Evolutionary conservation across 1,140 invertebrate genomes (phyloP), one percentile per base, ranked within the genome.

Genomic region (Zophobas atratus): DNA sequence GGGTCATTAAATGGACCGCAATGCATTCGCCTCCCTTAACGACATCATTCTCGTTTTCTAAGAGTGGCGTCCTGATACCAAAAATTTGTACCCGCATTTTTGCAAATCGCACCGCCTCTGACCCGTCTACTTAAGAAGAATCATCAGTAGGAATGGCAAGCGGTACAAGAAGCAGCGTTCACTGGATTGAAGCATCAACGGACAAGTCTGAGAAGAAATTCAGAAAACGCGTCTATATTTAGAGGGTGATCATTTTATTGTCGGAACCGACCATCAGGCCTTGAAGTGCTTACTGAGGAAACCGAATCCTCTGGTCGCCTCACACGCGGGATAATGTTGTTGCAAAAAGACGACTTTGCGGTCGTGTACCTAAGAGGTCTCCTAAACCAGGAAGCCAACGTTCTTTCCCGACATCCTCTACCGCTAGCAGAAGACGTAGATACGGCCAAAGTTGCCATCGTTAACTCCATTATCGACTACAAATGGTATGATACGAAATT

Each of bases 311-410:
- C 43, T 51, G 79, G 77, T 41, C 34, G 80, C 77, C 36, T 84
- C 39, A 76, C 67, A 34, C 77, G 70, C 33, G 87, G 74, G 72
- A 39, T 63, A 1, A 38, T 81, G 2, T 6, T 72, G 36, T 73
- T 90, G 1, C 88, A 89, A 82, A 75, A 79, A 76, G 74, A 63
- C 55, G 77, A 81, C 53, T 79, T 78, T 41, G 63, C 53, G 8
- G 70, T 81, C n/a, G 70, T 79, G 1, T 86, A 89, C 78, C 80
- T 86, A 51, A 84, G 82, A 38, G 87, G 87, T 0, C 2, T 49
- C 0, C 70, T 46, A 0, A 71, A 71, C 34, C 6, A 32, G 70
- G 20, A 0, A 20, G 20, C 20, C 20, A 20, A 20, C 20, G 20
- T 20, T 0, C 0, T 20, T 20, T 20, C 20, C 46, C 20, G 39